A percentile compares a stretch with the other conserved stretches of the same genome.
Conservation (phyloP, 64 coral and sea anemone species). For the Astreopora myriophthalma region DNA sequence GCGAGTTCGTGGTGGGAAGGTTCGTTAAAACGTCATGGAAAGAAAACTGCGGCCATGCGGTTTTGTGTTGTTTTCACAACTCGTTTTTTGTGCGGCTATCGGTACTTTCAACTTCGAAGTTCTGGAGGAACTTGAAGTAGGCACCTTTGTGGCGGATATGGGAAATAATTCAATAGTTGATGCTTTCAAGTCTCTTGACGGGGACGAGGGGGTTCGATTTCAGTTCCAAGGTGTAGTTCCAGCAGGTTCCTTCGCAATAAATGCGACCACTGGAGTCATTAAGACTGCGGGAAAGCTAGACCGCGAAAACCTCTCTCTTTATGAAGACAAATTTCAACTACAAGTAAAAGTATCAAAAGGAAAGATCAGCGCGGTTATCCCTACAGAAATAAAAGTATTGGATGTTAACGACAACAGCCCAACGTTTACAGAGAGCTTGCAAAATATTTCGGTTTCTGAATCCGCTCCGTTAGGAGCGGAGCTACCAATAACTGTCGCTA, state of each 20-base stretch:
- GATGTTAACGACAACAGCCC: constrained; percentile 68
- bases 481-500: constrained; percentile 15
- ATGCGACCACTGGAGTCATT: constrained; percentile 48
- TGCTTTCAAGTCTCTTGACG: neutral
- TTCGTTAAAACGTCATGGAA: neutral
- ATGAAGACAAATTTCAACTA: constrained; percentile 49
- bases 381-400: constrained; percentile 42
- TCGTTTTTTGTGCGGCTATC: neutral
- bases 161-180: neutral
- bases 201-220: neutral
- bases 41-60: neutral
- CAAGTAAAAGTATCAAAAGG: constrained; percentile 19
- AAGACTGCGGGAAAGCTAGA: constrained; percentile 29
- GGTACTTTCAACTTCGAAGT: constrained; percentile 29
- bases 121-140: constrained; percentile 47
- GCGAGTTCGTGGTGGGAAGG: neutral
- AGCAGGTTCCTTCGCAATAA: constrained; percentile 17
- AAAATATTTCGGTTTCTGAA: constrained; percentile 31
- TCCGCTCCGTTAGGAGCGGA: constrained; percentile 56
- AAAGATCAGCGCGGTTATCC: neutral
- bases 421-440: constrained; percentile 6
- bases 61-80: neutral
- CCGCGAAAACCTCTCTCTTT: constrained; percentile 32
- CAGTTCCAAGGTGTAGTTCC: constrained; percentile 13
- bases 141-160: constrained; percentile 57